Percentiles rank a stretch among this genome's conserved stretches.
phyloP scores from a whole-genome alignment of 2,888 invertebrate species.

The Plagodis pulveraria region DNA sequence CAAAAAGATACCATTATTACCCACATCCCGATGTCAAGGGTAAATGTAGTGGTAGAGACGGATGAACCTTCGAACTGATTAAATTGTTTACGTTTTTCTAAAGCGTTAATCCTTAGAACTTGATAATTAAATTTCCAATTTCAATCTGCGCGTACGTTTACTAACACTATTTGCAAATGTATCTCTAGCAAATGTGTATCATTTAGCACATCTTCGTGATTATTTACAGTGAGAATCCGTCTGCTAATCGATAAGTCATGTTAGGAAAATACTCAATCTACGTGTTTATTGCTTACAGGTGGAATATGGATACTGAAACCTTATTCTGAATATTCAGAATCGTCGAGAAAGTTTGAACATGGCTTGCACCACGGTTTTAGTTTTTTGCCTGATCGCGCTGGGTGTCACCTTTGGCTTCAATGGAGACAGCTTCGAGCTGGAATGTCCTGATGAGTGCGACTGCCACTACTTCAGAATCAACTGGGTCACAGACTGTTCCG shows the following conservation, averaged over 20 bases:
- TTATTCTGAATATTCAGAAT: conserved; percentile 36
- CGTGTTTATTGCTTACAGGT: conserved; percentile 48
- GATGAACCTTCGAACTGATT: conserved; percentile 3
- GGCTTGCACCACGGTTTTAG: conserved; percentile 56
- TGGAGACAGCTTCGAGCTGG: conserved; percentile 87
- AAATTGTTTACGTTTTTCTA: conserved; percentile 4
- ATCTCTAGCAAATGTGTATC: conserved; percentile 25
- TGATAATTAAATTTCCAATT: no score
- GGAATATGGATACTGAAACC: conserved; percentile 44
- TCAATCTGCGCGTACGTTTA: no score
- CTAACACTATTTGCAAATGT: no score
- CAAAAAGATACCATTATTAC: conserved; percentile 20
- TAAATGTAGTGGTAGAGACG: conserved; percentile 14
- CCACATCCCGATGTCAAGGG: conserved; percentile 30
- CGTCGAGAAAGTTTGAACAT: conserved; percentile 43
- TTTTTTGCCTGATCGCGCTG: conserved; percentile 56
- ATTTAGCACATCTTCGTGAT: conserved; percentile 43
- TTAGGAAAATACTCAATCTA: conserved; percentile 19
- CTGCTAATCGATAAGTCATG: conserved; percentile 28
- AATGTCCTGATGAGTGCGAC: conserved; percentile 90
- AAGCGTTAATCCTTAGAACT: neutral
- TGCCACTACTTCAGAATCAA: conserved; percentile 91
- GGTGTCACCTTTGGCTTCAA: conserved; percentile 72
- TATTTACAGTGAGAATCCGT: conserved; percentile 28
- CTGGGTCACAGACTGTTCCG: conserved; percentile 91